Evolutionary conservation across 2,888 invertebrate genomes (phyloP), one percentile per base, ranked within the genome.

Genomic region (Rotaria socialis): DNA sequence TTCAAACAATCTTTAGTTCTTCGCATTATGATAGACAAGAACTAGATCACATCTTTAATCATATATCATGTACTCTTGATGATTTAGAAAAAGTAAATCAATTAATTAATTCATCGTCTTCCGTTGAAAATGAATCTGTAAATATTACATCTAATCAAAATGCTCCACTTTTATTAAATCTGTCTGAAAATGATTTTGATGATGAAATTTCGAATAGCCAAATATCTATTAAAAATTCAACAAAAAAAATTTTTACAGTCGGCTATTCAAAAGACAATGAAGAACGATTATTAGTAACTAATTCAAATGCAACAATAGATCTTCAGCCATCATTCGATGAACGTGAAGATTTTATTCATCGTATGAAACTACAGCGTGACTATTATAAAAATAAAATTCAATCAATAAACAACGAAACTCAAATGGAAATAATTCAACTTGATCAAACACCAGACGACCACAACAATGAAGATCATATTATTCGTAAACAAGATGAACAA

Each of bases 21-120:
- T n/a, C 80, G 3, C 47, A 24, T n/a, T 47, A 43, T 14, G n/a
- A 80, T 80, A 24, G 47, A 24, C 43, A 47, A 11, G 80, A 80
- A 80, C 4, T 80, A 10, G 47, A 80, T 47, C 43, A 47, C 11
- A 47, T 80, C 10, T 80, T 80, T 1, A 80, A 80, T n/a, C 43
- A 80, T 47, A 80, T 80, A 22, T 22, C 80, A 16, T 80, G 80
- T 11, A 80, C 43, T 24, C 47, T 80, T 14, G 80, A 80, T 47
- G 80, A 80, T 80, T n/a, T 80, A 24, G 11, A 80, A 43, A 80
- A 80, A 80, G 24, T 80, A 19, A 75, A 75, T 75, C 75, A 43
- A 75, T 47, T 75, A 47, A 43, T 47, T 3, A 7, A 22, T 47
- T 47, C 75, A 67, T 10, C 67, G 10, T 55, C 55, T 27, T 27